Percentiles rank a stretch among this genome's conserved stretches.
Conservation (phyloP, 2,113 vertebrate species). For the Toxostoma redivivum region DNA sequence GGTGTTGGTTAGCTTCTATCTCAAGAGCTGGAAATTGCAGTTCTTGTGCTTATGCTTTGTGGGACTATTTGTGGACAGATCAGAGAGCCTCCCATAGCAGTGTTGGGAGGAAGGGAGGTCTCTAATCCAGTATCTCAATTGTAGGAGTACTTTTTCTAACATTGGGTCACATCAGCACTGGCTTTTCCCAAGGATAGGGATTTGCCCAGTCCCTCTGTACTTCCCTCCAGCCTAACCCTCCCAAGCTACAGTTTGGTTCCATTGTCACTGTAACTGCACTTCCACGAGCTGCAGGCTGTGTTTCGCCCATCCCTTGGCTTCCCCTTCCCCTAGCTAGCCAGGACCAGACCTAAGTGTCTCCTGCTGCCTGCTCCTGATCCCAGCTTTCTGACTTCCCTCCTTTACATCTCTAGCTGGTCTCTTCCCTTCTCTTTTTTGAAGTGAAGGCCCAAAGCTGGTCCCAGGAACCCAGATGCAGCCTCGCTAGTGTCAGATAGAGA, state of each 20-base stretch:
- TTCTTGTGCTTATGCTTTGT: background rate
- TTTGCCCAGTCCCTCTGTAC: background rate
- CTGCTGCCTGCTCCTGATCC: background rate
- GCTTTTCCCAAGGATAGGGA: background rate
- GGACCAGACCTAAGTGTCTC: background rate
- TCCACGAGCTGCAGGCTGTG: background rate
- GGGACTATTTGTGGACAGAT: background rate
- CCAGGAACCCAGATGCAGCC: background rate
- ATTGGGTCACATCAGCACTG: background rate
- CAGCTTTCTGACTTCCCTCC: background rate
- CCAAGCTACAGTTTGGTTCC: background rate
- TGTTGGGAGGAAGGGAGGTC: background rate
- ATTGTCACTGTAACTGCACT: background rate
- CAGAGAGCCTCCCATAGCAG: background rate
- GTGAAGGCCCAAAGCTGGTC: background rate
- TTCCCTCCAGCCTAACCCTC: background rate
- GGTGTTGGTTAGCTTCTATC: background rate
- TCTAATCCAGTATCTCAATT: background rate
- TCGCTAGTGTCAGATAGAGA: background rate
- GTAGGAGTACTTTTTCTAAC: background rate
- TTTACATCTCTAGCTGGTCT: background rate
- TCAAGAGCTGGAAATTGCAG: background rate
- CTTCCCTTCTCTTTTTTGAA: background rate
- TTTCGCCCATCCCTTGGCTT: background rate
- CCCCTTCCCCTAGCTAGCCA: background rate